Base-by-base conservation (phyloP, 2,113 vertebrate species). In the Rhea pennata region DNA sequence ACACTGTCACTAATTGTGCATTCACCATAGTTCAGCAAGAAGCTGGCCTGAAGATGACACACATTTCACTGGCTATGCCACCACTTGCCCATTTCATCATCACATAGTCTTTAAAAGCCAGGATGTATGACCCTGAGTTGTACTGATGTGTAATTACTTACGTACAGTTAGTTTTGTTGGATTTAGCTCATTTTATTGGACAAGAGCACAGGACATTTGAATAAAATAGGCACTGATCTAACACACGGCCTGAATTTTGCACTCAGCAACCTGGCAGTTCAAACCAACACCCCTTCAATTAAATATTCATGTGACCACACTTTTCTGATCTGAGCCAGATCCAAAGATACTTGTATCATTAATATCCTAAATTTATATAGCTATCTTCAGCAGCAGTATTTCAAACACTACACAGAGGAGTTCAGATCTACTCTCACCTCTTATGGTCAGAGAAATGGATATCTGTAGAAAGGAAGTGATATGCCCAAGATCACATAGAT, bases 151-250 rank as follows among this genome's bases (percentile, higher is more conserved):
- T 71, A 93, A 93, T 77, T 92, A 36, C 79, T 93, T 75, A 80
- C 5, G n/a, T 48, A 89, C 67, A 92, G 82, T 87, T 84, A 89
- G 44, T 50, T 93, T 81, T 84, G 33, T 76, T 84, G 62, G 10
- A 13, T 93, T 96, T 91, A 72, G 59, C 36, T 87, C 29, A 22
- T 96, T 87, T 88, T 44, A 70, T 24, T 58, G 86, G 83, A 20
- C 88, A 76, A 79, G 58, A 20, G 24, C 58, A 39, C 14, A 24
- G 81, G 88, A 54, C 8, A 20, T 9, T 50, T 59, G 46, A 23
- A 69, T 22, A 67, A 93, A 92, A 50, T 23, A 92, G 65, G 22
- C 44, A 48, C 21, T 56, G 42, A 74, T 75, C 24, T 69, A 74
- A 86, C n/a, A 1, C 1, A 51, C 15, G 20, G 22, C 46, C 85